Percentiles rank a stretch among this genome's conserved stretches.
These are phyloP conservation scores for Synanthedon tipuliformis DNA, from an alignment of 2,888 invertebrate species.

Conservation along the genomic window DNA sequence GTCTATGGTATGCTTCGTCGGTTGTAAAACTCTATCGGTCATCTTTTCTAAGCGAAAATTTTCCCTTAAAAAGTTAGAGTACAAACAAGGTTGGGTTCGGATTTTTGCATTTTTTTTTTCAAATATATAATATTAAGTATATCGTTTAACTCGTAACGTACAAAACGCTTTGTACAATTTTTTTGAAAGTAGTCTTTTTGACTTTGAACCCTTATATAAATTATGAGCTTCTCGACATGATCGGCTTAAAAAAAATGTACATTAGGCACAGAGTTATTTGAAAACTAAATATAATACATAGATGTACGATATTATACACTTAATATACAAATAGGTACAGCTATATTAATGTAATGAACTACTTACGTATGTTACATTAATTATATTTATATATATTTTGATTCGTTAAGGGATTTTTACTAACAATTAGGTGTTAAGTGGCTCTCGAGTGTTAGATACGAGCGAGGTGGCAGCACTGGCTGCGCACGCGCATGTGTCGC, in stretches of 20 bases:
- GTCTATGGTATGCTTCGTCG: not conserved
- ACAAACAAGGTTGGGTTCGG: conserved; percentile 15
- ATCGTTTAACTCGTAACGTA: conserved; percentile 16
- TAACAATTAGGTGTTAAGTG: conserved; percentile 62
- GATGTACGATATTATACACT: conserved; percentile 55
- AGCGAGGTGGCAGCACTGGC: not conserved
- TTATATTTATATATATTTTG: conserved; percentile 53
- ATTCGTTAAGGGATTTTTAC: conserved; percentile 68
- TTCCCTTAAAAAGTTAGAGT: conserved; percentile 16
- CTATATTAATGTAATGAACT: conserved; percentile 40
- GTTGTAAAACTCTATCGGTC: not conserved
- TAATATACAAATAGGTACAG: conserved; percentile 53
- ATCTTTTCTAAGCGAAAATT: not conserved
- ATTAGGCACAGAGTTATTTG: conserved; percentile 66
- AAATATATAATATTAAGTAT: too few relatives aligned
- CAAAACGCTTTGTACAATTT: conserved; percentile 23
- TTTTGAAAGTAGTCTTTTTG: conserved; percentile 19
- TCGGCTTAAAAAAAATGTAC: conserved; percentile 57
- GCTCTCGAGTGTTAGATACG: conserved; percentile 28
- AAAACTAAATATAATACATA: conserved; percentile 33
- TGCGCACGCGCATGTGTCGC: not conserved
- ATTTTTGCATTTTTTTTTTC: too few relatives aligned
- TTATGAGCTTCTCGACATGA: conserved; percentile 58
- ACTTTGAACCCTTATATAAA: conserved; percentile 34
- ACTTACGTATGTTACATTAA: too few relatives aligned